A percentile compares a stretch with the other conserved stretches of the same genome.
Evolutionary conservation across 2,113 vertebrate genomes (phyloP).

Genomic region (Muscicapa adusta): DNA sequence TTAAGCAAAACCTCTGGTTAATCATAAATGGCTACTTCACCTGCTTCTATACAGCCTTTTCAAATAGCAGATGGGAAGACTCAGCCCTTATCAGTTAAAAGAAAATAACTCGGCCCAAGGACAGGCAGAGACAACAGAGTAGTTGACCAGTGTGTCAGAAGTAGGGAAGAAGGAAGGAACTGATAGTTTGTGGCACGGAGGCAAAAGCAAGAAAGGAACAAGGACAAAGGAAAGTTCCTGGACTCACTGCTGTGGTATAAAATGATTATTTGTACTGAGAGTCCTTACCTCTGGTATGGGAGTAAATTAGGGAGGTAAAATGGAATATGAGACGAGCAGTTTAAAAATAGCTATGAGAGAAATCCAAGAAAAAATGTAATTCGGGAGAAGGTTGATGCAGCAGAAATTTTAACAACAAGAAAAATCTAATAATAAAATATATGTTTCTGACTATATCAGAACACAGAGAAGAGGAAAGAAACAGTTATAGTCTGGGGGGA

Average conservation of each 20-base stretch:
- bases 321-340: not conserved
- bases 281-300: not conserved
- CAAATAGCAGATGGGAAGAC: not conserved
- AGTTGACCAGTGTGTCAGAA: not conserved
- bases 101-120: not conserved
- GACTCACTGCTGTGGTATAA: not conserved
- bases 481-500: fast-evolving
- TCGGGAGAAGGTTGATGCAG: not conserved
- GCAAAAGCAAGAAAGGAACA: not conserved
- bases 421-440: not conserved
- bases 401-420: not conserved
- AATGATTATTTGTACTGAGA: not conserved
- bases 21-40: not conserved
- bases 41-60: not conserved
- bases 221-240: not conserved
- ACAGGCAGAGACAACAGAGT: not conserved
- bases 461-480: not conserved
- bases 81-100: not conserved
- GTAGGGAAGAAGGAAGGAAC: not conserved
- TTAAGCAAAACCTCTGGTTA: not conserved
- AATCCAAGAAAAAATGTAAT: not conserved
- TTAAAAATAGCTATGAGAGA: not conserved
- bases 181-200: not conserved
- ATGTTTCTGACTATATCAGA: not conserved
- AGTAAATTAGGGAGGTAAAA: not conserved